Evolutionary conservation across 2,888 invertebrate species (phyloP), one percentile per base, ranked within the genome.

Genomic region (Smittia sp.): DNA sequence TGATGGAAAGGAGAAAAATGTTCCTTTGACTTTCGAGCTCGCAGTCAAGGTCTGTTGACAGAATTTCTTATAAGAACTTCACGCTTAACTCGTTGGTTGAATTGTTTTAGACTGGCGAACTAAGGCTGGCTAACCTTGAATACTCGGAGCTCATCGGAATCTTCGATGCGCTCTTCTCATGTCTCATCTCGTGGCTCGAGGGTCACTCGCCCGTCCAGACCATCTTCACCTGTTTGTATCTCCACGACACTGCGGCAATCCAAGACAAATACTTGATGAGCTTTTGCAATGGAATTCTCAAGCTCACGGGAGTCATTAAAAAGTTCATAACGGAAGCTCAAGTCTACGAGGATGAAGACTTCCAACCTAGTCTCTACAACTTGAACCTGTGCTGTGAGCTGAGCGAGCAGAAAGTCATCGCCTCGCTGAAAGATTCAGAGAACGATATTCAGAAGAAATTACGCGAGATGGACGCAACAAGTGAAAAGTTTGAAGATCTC

Each of bases 121-220:
- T 96, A 54, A 93, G 93, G 82, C 83, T 95, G 76, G 88, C 90
- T 74, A 86, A 90, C 76, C 82, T 98, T 63, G 88, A 89, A 38
- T 86, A 89, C 41, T 84, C 87, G 68, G 96, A 98, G 83, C 83
- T 94, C 70, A 93, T 98, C 77, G 96, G 94, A 38, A 91, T 98
- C 39, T 94, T 98, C 77, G 98, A 99, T 85, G 92, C 94, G 0
- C 93, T 97, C 4, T 88, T 94, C 79, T 91, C 96, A 0, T 96
- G 97, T 80, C 86, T 98, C 77, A 96, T 96, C 0, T 96, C 98
- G 0, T 99, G 98, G 98, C 82, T 99, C 15, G 98, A 99, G 82
- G 98, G 98, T 0, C 94, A 96, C 80, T 96, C 94, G 0, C 85
- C 98, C 76, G 97, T 96, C 4, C 98, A 98, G 84, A 98, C 98